Conservation (phyloP, 2,113 vertebrate species). For the Cercocebus atys region DNA sequence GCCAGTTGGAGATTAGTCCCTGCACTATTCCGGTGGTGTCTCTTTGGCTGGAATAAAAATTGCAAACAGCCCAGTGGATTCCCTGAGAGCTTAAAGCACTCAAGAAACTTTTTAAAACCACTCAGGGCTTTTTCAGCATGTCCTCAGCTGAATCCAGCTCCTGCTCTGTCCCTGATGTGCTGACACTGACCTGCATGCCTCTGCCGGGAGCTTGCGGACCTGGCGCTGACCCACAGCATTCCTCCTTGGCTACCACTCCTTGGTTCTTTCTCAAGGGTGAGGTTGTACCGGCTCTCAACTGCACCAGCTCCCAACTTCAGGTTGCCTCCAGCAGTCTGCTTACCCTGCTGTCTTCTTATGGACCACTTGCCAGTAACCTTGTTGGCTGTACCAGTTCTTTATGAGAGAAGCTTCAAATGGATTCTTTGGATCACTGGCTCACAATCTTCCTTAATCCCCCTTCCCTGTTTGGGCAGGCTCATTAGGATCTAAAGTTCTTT, state of each 20-base stretch:
- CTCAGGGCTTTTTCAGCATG: background rate
- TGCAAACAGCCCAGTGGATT: rapidly evolving
- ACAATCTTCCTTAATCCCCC: background rate
- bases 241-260: background rate
- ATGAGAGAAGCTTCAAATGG: background rate
- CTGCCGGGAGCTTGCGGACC: rapidly evolving
- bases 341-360: rapidly evolving
- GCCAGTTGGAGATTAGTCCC: background rate
- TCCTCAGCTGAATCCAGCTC: background rate
- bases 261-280: background rate
- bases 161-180: rapidly evolving
- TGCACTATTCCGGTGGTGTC: rapidly evolving
- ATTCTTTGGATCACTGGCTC: background rate
- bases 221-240: rapidly evolving
- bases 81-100: background rate
- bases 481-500: background rate
- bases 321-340: rapidly evolving
- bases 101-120: rapidly evolving
- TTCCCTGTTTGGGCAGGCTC: background rate
- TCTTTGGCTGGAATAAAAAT: background rate
- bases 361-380: background rate
- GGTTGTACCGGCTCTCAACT: rapidly evolving
- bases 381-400: background rate
- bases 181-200: rapidly evolving
- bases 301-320: too few species aligned